These are phyloP conservation scores for Pemphigus obesinymphae DNA, from an alignment of 1,140 invertebrate species.

Conservation along the genomic window DNA sequence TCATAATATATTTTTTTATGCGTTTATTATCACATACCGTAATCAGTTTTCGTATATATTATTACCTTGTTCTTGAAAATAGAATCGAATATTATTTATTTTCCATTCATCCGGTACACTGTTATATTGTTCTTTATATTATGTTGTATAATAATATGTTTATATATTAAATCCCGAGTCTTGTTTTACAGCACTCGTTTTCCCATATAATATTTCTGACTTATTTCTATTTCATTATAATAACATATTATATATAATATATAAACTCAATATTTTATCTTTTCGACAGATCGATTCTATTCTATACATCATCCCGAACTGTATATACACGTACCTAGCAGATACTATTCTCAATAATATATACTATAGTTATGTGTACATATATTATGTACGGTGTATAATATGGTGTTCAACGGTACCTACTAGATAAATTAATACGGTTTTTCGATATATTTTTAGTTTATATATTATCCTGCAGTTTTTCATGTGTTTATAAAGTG, in stretches of 20 bases:
- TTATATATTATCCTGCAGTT: too few relatives aligned
- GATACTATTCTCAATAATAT: not conserved
- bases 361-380: too few relatives aligned
- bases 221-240: constrained; percentile 31
- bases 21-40: not conserved
- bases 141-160: too few relatives aligned
- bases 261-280: not conserved
- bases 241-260: too few relatives aligned
- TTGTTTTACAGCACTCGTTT: constrained; percentile 26
- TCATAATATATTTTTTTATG: constrained; percentile 1
- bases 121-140: constrained; percentile 26
- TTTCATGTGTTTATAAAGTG: too few relatives aligned
- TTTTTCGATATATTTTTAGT: too few relatives aligned
- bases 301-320: too few relatives aligned
- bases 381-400: too few relatives aligned
- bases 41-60: constrained; percentile 11
- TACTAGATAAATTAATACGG: too few relatives aligned
- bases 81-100: constrained; percentile 33
- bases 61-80: constrained; percentile 25
- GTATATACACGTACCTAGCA: not conserved
- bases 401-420: too few relatives aligned
- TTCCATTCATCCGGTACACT: constrained; percentile 6
- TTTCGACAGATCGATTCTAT: not conserved
- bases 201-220: constrained; percentile 23
- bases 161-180: too few relatives aligned